Percentiles rank a stretch among this genome's conserved stretches.
Conservation (phyloP, 2,797 vertebrate species). For the Phrynocephalus forsythii region DNA sequence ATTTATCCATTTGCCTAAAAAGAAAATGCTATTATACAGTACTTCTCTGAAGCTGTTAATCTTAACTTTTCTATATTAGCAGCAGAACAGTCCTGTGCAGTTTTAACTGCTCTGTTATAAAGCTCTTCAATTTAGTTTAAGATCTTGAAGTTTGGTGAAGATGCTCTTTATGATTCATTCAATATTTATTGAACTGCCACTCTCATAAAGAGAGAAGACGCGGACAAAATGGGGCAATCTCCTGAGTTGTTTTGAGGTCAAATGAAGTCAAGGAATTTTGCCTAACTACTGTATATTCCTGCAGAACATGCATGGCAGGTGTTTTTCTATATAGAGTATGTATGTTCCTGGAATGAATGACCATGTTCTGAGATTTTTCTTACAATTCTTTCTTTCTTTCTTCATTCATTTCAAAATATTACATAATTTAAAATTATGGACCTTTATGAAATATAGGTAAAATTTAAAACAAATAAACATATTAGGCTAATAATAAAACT, state of each 20-base stretch:
- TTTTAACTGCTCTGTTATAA: not conserved
- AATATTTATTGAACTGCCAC: not conserved
- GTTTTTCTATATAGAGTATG: not conserved
- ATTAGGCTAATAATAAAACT: too few species aligned
- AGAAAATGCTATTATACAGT: not conserved
- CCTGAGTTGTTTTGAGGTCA: not conserved
- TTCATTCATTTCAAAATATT: too few species aligned
- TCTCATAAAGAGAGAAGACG: not conserved
- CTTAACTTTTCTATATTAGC: not conserved
- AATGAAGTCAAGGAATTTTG: not conserved
- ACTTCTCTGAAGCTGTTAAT: not conserved
- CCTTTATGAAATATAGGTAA: too few species aligned
- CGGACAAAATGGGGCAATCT: not conserved
- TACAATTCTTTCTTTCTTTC: not conserved
- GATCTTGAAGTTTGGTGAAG: not conserved
- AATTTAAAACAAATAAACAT: too few species aligned
- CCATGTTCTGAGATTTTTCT: not conserved
- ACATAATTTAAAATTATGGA: too few species aligned
- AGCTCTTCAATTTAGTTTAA: not conserved
- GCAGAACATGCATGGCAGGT: not conserved
- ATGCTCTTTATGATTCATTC: not conserved
- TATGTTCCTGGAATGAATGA: not conserved
- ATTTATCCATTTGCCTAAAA: conserved; percentile 3
- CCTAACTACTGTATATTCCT: not conserved
- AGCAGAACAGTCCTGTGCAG: not conserved